Conservation (phyloP, 1,140 invertebrate genomes). For the Physella acuta region DNA sequence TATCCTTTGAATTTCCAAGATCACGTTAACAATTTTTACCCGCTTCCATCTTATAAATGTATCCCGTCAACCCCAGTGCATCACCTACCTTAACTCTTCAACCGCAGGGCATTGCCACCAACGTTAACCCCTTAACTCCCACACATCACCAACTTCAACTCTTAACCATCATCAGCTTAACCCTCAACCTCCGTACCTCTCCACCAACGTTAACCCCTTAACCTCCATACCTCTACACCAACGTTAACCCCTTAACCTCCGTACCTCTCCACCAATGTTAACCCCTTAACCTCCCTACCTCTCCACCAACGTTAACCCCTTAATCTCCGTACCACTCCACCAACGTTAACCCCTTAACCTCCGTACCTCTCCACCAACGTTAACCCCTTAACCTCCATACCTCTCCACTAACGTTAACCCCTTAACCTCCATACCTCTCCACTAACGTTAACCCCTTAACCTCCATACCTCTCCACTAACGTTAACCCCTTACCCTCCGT, state of each 20-base stretch:
- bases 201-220: neutral
- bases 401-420: neutral
- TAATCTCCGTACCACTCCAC: neutral
- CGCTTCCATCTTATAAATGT: too few species aligned
- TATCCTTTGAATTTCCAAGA: too few species aligned
- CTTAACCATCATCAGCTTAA: too few species aligned
- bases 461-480: neutral
- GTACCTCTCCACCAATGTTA: neutral
- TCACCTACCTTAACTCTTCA: too few species aligned
- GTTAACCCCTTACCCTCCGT: neutral
- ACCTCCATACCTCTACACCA: neutral
- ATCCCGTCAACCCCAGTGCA: too few species aligned
- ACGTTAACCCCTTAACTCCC: neutral
- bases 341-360: conserved; percentile 16
- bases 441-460: conserved; percentile 3
- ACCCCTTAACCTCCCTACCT: neutral
- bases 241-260: conserved; percentile 16
- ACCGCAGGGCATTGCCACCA: too few species aligned
- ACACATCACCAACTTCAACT: neutral
- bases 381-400: neutral
- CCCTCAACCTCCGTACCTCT: neutral
- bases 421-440: neutral
- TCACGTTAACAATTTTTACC: too few species aligned
- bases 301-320: neutral
- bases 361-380: neutral